Evolutionary conservation across 2,888 invertebrate species (phyloP).

Genomic region (Adela reaumurella): DNA sequence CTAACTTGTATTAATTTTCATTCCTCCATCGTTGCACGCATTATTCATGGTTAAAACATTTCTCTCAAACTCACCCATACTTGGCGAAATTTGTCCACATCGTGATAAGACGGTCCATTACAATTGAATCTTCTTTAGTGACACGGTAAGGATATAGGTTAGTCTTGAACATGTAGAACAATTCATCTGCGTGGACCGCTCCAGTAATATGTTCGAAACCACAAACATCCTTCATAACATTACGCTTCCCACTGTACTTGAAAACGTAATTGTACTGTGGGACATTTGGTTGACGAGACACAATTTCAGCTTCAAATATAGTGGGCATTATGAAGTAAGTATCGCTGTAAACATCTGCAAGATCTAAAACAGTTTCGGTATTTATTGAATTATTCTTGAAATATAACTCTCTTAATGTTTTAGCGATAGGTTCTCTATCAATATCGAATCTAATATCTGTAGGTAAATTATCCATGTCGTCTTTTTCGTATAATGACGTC

Average conservation of each 20-base stretch:
- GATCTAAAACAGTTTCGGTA: not conserved
- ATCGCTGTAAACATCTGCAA: not conserved
- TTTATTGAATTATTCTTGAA: not conserved
- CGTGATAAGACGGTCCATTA: not conserved
- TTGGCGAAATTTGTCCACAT: conserved; percentile 1
- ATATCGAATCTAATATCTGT: not conserved
- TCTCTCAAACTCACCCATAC: not conserved
- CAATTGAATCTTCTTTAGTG: not conserved
- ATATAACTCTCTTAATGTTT: not conserved
- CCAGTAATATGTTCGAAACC: not conserved
- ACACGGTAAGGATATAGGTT: not conserved
- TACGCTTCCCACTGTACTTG: not conserved
- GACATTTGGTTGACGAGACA: not conserved
- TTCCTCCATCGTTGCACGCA: too few relatives aligned
- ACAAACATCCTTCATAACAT: not conserved
- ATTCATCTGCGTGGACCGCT: not conserved
- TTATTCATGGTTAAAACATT: too few relatives aligned
- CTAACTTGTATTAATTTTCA: too few relatives aligned
- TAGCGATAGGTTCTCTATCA: not conserved
- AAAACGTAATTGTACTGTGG: not conserved
- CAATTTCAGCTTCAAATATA: not conserved
- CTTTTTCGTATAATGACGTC: not conserved
- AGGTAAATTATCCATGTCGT: not conserved
- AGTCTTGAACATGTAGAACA: not conserved
- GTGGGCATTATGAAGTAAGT: not conserved